These are phyloP conservation scores for Eupleurogrammus muticus DNA, from an alignment of 2,797 vertebrate species.

Conservation along the genomic window DNA sequence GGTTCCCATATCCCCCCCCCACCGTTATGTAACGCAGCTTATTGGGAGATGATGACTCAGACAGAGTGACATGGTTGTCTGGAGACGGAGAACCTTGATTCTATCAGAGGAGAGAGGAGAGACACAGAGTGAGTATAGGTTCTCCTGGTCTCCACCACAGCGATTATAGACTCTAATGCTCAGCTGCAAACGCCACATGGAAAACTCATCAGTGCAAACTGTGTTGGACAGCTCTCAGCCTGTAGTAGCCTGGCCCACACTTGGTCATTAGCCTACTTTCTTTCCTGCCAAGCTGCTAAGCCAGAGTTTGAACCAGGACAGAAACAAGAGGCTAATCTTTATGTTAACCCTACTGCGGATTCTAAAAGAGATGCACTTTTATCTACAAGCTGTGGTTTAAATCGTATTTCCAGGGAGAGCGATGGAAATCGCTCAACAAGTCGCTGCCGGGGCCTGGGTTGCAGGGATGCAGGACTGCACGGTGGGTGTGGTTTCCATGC, in stretches of 20 bases:
- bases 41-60: conserved; percentile 65
- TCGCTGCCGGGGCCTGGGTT: conserved; percentile 6
- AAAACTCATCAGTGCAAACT: conserved; percentile 73
- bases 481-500: conserved; percentile 50
- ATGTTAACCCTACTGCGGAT: neutral
- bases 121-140: conserved; percentile 46
- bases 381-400: neutral
- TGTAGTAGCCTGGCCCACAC: conserved; percentile 36
- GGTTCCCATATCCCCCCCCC: conserved; percentile 54
- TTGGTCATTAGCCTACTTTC: conserved; percentile 9
- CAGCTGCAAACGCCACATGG: conserved; percentile 71
- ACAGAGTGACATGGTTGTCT: conserved; percentile 61
- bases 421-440: conserved; percentile 28
- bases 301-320: conserved; percentile 19
- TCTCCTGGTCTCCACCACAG: conserved; percentile 56
- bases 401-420: neutral
- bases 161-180: conserved; percentile 63
- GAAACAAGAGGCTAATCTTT: conserved; percentile 3
- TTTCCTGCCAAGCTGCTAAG: conserved; percentile 35
- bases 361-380: neutral
- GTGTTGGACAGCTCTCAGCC: conserved; percentile 40
- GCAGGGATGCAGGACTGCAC: conserved; percentile 8
- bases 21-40: conserved; percentile 66
- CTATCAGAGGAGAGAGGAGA: conserved; percentile 41
- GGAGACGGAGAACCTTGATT: conserved; percentile 53